Evolutionary conservation across 2,888 invertebrate species (phyloP), one percentile per base, ranked within the genome.

Genomic region (Lepetodrilus schrolli): DNA sequence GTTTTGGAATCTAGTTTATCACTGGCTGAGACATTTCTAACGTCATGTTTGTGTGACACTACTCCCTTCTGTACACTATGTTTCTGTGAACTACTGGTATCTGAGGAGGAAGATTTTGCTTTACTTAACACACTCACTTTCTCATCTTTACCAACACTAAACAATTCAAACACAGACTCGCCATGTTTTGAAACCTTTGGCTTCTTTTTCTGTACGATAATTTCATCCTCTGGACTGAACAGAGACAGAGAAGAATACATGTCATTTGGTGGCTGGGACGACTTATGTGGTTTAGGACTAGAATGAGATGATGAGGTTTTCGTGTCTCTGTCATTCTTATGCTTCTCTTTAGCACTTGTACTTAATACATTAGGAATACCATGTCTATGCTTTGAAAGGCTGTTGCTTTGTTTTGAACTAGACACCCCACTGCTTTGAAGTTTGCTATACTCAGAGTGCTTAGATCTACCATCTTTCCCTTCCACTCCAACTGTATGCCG

Each of bases 151-250:
- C 47, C 68, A 21, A 68, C 43, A 47, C 26, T 23, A 47, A 68
- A 68, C 47, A 68, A 68, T 26, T 68, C 68, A 68, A 47, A 38
- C 21, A 68, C 47, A 10, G 26, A 43, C 26, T 47, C 68, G 4
- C 47, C 47, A 38, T n/a, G 43, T 26, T 30, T 21, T 17, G 68
- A 58, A 13, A 30, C 38, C 7, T 66, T 34, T 17, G 65, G 26
- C 43, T 48, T 38, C n/a, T 65, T 72, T 34, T 20, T 38, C 4
- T 34, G 47, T 21, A 21, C n/a, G 2, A n/a, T 30, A 20, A 23
- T 68, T 10, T 68, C 72, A 49, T 13, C 48, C 17, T 72, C 72
- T 8, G 66, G 48, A 17, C 66, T 72, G 17, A 66, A 65, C 34
- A 72, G 47, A 47, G 48, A 20, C 0, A 48, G 17, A 30, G 36